A percentile compares a stretch with the other conserved stretches of the same genome.
These are phyloP conservation scores for Periophthalmodon schlosseri DNA, from an alignment of 2,113 vertebrate species.

Conservation along the genomic window DNA sequence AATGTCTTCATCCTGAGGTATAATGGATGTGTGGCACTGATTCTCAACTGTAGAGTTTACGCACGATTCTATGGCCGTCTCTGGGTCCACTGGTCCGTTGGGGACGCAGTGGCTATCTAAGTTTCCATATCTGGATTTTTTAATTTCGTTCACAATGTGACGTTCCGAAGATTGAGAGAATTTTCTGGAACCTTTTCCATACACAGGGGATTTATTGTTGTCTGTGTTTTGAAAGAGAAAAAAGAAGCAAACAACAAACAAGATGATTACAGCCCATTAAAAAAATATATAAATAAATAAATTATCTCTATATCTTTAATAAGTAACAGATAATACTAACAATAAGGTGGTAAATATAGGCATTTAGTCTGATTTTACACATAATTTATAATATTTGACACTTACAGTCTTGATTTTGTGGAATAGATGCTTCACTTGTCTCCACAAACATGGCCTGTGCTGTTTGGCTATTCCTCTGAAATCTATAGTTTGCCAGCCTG, in stretches of 20 bases:
- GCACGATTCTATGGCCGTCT: conserved; percentile 49
- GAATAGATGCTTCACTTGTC: conserved; percentile 62
- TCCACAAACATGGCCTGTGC: conserved; percentile 76
- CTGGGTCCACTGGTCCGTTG: conserved; percentile 49
- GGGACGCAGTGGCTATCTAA: conserved; percentile 62
- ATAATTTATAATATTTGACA: conserved; percentile 25
- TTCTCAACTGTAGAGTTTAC: conserved; percentile 15
- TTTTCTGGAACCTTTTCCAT: conserved; percentile 78
- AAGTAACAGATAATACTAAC: too few relatives aligned
- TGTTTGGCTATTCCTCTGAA: conserved; percentile 71
- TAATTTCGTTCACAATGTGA: conserved; percentile 78
- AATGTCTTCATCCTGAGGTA: conserved; percentile 86
- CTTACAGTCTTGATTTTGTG: conserved; percentile 84
- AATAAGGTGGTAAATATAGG: too few relatives aligned
- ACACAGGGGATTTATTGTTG: conserved; percentile 72
- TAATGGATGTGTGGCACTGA: conserved; percentile 45
- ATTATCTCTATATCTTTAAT: too few relatives aligned
- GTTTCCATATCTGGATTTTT: conserved; percentile 74
- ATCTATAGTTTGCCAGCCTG: conserved; percentile 82
- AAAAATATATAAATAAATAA: too few relatives aligned
- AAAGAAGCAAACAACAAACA: conserved; percentile 8
- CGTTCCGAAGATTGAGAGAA: conserved; percentile 86
- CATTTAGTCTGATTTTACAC: neutral
- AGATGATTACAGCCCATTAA: neutral
- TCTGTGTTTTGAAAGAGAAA: conserved; percentile 56